Evolutionary conservation across 2,888 invertebrate genomes (phyloP).

Genomic region (Apeira syringaria): DNA sequence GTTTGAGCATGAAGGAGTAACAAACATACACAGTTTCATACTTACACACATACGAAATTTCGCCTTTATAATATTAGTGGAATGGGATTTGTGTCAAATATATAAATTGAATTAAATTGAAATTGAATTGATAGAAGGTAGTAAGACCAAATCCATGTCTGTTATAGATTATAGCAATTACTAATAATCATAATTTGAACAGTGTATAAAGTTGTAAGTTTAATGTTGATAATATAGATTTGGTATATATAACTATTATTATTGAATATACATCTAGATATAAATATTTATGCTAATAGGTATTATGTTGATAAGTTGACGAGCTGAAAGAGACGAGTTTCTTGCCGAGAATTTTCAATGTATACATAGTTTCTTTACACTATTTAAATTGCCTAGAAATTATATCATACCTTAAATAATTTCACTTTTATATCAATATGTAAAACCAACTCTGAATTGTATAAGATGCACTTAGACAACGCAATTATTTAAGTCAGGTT

Average conservation of each 20-base stretch:
- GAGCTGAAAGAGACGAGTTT: no score
- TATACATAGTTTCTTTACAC: constrained; percentile 44
- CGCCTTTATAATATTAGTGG: no score
- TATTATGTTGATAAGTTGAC: constrained; percentile 18
- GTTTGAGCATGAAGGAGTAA: no score
- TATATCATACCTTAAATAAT: no score
- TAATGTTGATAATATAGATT: constrained; percentile 32
- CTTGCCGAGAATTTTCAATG: constrained; percentile 37
- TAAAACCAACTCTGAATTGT: not conserved
- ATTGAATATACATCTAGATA: constrained; percentile 20
- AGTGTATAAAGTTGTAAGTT: constrained; percentile 35
- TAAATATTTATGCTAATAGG: constrained; percentile 22
- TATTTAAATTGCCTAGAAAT: no score
- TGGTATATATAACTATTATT: constrained; percentile 33
- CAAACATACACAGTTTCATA: no score
- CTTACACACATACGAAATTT: no score
- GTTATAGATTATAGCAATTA: constrained; percentile 10
- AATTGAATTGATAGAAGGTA: no score
- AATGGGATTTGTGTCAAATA: no score
- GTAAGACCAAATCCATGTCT: constrained; percentile 6
- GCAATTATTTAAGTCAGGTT: no score
- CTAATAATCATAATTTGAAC: constrained; percentile 27
- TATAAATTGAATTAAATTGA: no score
- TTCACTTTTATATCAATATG: not conserved
- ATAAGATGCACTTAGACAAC: constrained; percentile 1